A percentile compares a stretch with the other conserved stretches of the same genome.
Conservation (phyloP, 2,888 invertebrate species). For the Synanthedon vespiformis region DNA sequence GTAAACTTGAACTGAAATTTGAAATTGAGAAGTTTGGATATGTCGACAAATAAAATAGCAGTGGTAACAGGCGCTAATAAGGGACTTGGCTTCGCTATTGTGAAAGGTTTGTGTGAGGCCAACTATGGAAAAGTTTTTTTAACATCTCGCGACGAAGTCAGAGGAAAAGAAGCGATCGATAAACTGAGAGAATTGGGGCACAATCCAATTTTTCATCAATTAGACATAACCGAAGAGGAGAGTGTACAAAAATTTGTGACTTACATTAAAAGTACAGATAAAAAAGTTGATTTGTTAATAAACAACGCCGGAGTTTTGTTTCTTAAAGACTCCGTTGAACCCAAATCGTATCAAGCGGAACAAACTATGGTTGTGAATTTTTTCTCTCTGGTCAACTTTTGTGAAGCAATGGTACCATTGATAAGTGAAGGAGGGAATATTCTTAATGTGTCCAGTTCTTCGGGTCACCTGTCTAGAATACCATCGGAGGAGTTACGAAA, state of each 20-base stretch:
- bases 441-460: slow-evolving; percentile 79
- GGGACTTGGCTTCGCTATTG: slow-evolving; percentile 77
- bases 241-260: slow-evolving; percentile 70
- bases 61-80: slow-evolving; percentile 80
- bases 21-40: slow-evolving; percentile 5
- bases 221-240: slow-evolving; percentile 73
- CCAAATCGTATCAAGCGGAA: slow-evolving; percentile 36
- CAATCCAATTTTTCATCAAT: slow-evolving; percentile 72
- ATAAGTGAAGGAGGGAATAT: slow-evolving; percentile 76
- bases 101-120: slow-evolving; percentile 73
- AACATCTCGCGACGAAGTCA: slow-evolving; percentile 72
- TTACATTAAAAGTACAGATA: slow-evolving; percentile 66
- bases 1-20: not conserved
- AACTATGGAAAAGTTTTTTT: slow-evolving; percentile 77
- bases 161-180: slow-evolving; percentile 71
- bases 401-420: slow-evolving; percentile 76
- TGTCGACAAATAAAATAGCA: slow-evolving; percentile 38
- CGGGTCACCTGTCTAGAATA: slow-evolving; percentile 74
- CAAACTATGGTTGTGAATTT: slow-evolving; percentile 48
- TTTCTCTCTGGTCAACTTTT: slow-evolving; percentile 40
- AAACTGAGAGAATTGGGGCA: slow-evolving; percentile 61
- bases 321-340: slow-evolving; percentile 41
- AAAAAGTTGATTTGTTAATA: slow-evolving; percentile 76
- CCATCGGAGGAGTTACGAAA: slow-evolving; percentile 63
- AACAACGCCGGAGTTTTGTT: slow-evolving; percentile 78